Conservation (phyloP, 2,113 vertebrate species). For the Tragelaphus buxtoni region DNA sequence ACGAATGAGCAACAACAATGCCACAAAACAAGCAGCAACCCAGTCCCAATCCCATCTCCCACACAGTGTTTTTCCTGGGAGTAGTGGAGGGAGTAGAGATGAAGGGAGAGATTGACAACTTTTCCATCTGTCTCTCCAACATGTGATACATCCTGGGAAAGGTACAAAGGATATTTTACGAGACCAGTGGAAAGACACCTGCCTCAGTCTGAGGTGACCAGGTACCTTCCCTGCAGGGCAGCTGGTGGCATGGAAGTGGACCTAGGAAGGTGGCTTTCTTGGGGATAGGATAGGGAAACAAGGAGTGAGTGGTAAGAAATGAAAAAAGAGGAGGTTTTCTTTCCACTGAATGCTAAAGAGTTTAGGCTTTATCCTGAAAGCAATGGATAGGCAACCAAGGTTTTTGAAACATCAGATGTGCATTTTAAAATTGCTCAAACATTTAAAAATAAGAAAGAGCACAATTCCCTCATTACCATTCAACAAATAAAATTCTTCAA, state of each 20-base stretch:
- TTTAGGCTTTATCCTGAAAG: conserved; percentile 9
- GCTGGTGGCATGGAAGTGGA: background rate
- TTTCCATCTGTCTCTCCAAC: background rate
- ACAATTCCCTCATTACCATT: conserved; percentile 54
- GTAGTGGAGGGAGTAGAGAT: background rate
- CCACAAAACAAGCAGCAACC: background rate
- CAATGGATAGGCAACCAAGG: background rate
- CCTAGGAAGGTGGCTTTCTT: background rate
- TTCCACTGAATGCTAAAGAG: background rate
- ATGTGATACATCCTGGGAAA: background rate
- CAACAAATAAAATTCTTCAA: conserved; percentile 62
- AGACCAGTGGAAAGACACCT: background rate
- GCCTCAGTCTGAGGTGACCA: background rate
- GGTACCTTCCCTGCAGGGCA: background rate
- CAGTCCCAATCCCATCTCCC: background rate
- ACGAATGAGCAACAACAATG: background rate
- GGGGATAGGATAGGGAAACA: background rate
- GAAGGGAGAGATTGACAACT: background rate
- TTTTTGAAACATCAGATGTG: conserved; percentile 32
- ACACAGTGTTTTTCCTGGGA: background rate
- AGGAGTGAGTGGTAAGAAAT: background rate
- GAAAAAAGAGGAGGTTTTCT: background rate
- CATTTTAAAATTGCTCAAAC: conserved; percentile 52
- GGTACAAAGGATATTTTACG: background rate
- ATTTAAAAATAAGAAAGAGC: conserved; percentile 54